phyloP scores from a whole-genome alignment of 1,140 invertebrate genomes.

The Atta colombica region DNA sequence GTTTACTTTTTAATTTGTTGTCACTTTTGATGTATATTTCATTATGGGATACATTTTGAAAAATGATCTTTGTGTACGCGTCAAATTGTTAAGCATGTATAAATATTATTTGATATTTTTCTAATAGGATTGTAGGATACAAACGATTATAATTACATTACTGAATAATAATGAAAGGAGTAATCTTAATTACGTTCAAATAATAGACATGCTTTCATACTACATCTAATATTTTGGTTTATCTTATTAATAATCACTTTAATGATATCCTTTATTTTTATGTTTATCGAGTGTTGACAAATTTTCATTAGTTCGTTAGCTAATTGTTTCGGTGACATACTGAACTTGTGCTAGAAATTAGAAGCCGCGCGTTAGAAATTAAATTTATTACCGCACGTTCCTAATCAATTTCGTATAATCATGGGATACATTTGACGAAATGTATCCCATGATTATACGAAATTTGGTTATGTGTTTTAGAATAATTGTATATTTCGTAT shows the following conservation, averaged over 20 bases:
- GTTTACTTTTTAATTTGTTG: background rate
- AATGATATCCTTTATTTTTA: background rate
- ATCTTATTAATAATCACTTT: background rate
- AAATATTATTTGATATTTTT: background rate
- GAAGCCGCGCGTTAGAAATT: background rate
- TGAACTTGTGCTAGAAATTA: background rate
- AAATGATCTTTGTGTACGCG: background rate
- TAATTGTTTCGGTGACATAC: background rate
- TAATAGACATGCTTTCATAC: background rate
- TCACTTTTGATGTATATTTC: slow-evolving; percentile 1
- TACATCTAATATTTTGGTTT: background rate
- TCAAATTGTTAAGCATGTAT: background rate
- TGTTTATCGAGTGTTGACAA: background rate
- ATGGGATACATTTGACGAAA: background rate
- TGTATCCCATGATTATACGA: too few species aligned
- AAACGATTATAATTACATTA: slow-evolving; percentile 9
- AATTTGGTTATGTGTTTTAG: background rate
- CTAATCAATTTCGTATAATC: background rate
- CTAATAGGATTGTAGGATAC: background rate
- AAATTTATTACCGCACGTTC: background rate
- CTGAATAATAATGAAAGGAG: background rate
- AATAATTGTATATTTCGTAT: background rate
- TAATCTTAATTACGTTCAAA: background rate
- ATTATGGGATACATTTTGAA: background rate
- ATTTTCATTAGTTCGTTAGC: background rate